These are phyloP conservation scores for Patella depressa DNA, from an alignment of 2,888 invertebrate species.

Conservation along the genomic window DNA sequence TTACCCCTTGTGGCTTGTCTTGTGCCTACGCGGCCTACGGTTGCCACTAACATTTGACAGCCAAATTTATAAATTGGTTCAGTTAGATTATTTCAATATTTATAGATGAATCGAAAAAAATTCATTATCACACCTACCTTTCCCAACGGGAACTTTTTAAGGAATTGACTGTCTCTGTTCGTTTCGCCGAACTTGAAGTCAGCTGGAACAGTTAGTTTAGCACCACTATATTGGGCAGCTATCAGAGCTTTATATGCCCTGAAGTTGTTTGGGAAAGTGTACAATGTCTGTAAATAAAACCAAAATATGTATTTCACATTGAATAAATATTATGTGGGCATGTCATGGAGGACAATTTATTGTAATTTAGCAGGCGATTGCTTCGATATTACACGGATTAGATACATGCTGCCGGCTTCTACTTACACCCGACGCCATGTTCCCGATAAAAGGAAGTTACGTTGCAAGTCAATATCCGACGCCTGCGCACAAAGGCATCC, in stretches of 20 bases:
- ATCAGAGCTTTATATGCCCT: conserved; percentile 97
- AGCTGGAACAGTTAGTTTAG: conserved; percentile 71
- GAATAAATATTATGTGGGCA: no score
- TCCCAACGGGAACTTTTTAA: conserved; percentile 96
- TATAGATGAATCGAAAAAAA: background rate
- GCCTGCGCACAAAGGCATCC: conserved; percentile 40
- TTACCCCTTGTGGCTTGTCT: no score
- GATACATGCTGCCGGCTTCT: conserved; percentile 90
- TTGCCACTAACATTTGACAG: no score
- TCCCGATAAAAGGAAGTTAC: conserved; percentile 63
- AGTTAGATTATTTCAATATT: background rate
- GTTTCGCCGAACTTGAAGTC: conserved; percentile 92
- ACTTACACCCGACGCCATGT: conserved; percentile 76
- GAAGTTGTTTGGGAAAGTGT: conserved; percentile 98
- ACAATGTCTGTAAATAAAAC: conserved; percentile 83
- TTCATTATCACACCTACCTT: conserved; percentile 80
- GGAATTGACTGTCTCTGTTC: conserved; percentile 87
- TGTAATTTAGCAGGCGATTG: no score
- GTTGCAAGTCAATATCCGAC: conserved; percentile 26
- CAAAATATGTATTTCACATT: no score
- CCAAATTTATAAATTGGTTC: background rate
- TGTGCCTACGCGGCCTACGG: no score
- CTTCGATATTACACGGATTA: conserved; percentile 81
- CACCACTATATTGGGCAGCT: conserved; percentile 96
- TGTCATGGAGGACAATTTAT: no score